Evolutionary conservation across 2,113 vertebrate species (phyloP), one percentile per base, ranked within the genome.

Genomic region (Phyllostomus discolor): DNA sequence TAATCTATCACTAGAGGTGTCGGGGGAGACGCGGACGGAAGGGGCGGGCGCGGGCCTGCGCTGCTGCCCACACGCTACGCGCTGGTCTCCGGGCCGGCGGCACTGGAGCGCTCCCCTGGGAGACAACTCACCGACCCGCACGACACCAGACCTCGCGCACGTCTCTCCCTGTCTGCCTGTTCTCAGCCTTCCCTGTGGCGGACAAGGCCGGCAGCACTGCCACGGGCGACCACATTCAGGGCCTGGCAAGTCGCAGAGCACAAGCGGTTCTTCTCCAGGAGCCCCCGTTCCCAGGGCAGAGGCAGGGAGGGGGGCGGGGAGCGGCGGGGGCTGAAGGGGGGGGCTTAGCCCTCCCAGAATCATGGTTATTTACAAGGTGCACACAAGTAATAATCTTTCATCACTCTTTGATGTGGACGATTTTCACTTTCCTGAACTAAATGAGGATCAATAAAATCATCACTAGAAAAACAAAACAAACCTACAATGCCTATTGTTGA

Each of bases 241-340:
- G 10, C 2, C 33, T 33, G 22, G 28, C n/a, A 33, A 17, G 9
- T 72, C 35, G 28, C 15, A 16, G 24, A 84, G 80, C 10, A 41
- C 54, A 38, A 48, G 43, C 9, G 70, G 33, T 16, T 20, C 54
- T 48, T 31, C 20, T 79, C 62, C 22, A 10, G 24, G 50, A 78
- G 16, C 35, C 50, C 43, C 64, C 79, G n/a, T 48, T 38, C 50
- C 75, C 43, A 11, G 20, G 3, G 33, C 26, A 66, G 43, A 57
- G 17, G 19, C 8, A 91, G 57, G 48, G 52, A 5, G 9, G 16
- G 1, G 33, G 24, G 7, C 22, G 5, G 35, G 54, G 17, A 46
- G 62, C 5, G 0, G 10, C 2, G 38, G 12, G 10, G 16, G 6
- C 0, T 8, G 2, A 7, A 1, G 38, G 0, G 4, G 31, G 12